Evolutionary conservation across 1,140 invertebrate species (phyloP), one percentile per base, ranked within the genome.

Genomic region (Marisa cornuarietis): DNA sequence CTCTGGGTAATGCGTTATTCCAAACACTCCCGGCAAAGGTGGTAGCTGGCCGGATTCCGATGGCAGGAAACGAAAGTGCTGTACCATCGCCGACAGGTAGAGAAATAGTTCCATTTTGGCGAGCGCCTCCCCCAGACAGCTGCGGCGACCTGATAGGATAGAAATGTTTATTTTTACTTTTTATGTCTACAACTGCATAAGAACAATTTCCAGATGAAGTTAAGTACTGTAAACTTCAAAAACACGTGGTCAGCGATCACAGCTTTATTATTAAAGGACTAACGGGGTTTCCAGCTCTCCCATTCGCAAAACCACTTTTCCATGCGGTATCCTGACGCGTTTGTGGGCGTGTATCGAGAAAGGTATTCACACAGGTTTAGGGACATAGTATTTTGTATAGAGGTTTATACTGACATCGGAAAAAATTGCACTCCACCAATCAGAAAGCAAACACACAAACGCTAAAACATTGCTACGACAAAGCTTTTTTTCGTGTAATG

Each of bases 31-130:
- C 54, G 79, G 42, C 0, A 79, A 24, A 16, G 81, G 58, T 42
- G 83, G 83, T 24, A 80, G 58, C 24, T 78, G 6, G 14, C 71
- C 71, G 0, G 51, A n/a, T 16, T 82, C 79, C 24, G 31, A 63
- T 22, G 83, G 80, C 96, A 52, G 97, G 51, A 85, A 75, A 31
- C 79, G 66, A 62, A 79, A 85, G 26, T 65, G 73, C 68, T 85
- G 83, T 18, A 84, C 24, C 49, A 84, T 63, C 13, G 69, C 72
- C 3, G 83, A 71, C 5, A 85, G 62, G 75, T 82, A 85, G n/a
- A 86, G 68, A 65, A 81, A 85, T 31, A 85, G 26, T 51, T 86
- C 83, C 79, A 82, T 80, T 16, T 74, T 80, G 22, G 83, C 83
- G 20, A 86, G 51, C 0, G 78, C 63, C 62, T 86, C 81, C n/a